Conservation (phyloP, 2,888 invertebrate species). For the Ischnus inquisitorius region DNA sequence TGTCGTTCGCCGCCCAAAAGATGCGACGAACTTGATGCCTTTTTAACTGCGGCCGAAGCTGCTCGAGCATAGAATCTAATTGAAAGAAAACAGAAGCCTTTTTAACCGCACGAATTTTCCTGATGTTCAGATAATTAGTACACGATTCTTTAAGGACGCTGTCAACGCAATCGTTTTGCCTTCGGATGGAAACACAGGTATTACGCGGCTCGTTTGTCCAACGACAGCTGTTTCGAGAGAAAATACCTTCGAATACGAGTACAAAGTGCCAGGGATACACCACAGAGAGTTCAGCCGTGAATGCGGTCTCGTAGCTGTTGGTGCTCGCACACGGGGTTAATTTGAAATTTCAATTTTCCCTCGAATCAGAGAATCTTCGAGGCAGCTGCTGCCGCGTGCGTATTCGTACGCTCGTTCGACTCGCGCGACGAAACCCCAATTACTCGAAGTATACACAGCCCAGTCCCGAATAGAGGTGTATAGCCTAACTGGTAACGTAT, state of each 20-base stretch:
- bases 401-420: constrained; percentile 27
- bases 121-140: constrained; percentile 2
- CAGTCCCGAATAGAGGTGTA: neutral
- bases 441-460: constrained; percentile 30
- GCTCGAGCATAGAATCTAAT: neutral
- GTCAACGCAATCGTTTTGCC: constrained; percentile 42
- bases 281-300: neutral
- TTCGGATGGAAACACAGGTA: constrained; percentile 18
- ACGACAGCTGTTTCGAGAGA: constrained; percentile 42
- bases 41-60: neutral
- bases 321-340: constrained; percentile 51
- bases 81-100: neutral
- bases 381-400: constrained; percentile 57
- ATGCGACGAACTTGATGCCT: neutral
- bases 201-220: constrained; percentile 42
- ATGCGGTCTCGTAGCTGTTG: constrained; percentile 22
- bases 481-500: neutral
- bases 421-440: constrained; percentile 66
- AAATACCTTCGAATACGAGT: constrained; percentile 29
- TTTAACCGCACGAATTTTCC: neutral
- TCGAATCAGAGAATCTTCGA: constrained; percentile 68
- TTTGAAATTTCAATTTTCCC: constrained; percentile 71
- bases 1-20: too few species aligned
- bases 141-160: neutral
- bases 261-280: neutral